Evolutionary conservation across 2,888 invertebrate species (phyloP).

Genomic region (Homarus gammarus): DNA sequence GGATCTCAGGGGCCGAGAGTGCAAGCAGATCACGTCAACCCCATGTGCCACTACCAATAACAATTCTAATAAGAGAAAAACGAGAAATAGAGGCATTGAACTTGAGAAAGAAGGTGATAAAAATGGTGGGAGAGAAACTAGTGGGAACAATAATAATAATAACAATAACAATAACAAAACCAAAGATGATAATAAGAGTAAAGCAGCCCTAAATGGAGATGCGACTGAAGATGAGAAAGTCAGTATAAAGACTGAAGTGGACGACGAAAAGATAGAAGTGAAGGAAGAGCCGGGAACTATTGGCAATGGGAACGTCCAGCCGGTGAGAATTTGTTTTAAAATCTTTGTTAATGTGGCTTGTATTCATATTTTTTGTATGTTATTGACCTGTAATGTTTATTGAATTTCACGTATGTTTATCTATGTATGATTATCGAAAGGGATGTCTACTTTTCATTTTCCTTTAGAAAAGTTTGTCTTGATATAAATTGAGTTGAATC

Average conservation of each 20-base stretch:
- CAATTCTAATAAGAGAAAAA: constrained; percentile 61
- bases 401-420: too few species aligned
- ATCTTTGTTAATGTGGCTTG: not conserved
- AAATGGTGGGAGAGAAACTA: constrained; percentile 44
- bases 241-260: constrained; percentile 70
- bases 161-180: constrained; percentile 67
- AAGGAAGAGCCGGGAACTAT: constrained; percentile 57
- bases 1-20: constrained; percentile 53
- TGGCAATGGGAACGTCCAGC: constrained; percentile 52
- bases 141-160: constrained; percentile 59
- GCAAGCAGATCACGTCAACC: constrained; percentile 49
- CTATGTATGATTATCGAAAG: too few species aligned
- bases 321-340: constrained; percentile 59
- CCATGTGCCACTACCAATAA: constrained; percentile 32
- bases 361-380: too few species aligned
- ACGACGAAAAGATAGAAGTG: constrained; percentile 57
- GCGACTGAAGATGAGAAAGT: constrained; percentile 73
- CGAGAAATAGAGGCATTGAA: constrained; percentile 51
- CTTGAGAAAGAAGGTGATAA: constrained; percentile 49
- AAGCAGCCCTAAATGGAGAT: constrained; percentile 70
- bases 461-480: too few species aligned
- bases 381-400: too few species aligned
- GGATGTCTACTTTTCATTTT: too few species aligned
- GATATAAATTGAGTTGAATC: too few species aligned
- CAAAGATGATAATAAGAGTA: constrained; percentile 59